Percentiles rank a stretch among this genome's conserved stretches.
Evolutionary conservation across 2,113 vertebrate genomes (phyloP).

Genomic region (Salvelinus namaycush): DNA sequence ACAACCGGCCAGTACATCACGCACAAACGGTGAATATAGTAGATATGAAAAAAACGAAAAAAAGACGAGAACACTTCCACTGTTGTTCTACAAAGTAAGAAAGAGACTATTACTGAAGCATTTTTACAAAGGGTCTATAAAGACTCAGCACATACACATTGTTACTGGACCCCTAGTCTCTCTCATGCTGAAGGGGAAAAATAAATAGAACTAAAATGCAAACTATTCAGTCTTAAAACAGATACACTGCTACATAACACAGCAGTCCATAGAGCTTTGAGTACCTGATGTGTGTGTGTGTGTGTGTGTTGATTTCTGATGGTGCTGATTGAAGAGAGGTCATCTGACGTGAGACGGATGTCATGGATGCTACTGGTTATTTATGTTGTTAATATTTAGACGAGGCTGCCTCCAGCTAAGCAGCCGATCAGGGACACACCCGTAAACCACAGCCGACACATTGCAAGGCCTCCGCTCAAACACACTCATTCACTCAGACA

Average conservation of each 20-base stretch:
- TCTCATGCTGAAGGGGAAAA: too few species aligned
- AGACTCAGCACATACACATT: too few species aligned
- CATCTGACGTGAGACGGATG: constrained; percentile 1
- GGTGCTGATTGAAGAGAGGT: constrained; percentile 2
- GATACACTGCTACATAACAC: not conserved
- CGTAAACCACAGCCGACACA: not conserved
- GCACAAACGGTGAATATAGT: not conserved
- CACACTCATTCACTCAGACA: not conserved
- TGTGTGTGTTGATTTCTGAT: not conserved
- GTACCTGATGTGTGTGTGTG: not conserved
- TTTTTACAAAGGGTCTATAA: too few species aligned
- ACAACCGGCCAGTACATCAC: not conserved
- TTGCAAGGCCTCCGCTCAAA: constrained; percentile 7
- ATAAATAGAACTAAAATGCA: too few species aligned
- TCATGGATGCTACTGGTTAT: constrained; percentile 5
- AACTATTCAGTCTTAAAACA: not conserved
- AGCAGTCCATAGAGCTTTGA: not conserved
- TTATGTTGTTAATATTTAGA: constrained; percentile 13
- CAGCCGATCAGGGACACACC: constrained; percentile 1
- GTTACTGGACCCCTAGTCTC: too few species aligned
- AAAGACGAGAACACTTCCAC: too few species aligned
- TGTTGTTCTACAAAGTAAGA: too few species aligned
- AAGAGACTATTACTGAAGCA: too few species aligned
- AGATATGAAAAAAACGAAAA: not conserved
- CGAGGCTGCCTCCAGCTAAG: not conserved